These are phyloP conservation scores for Rhabdophis nuchalis DNA, from an alignment of 2,797 vertebrate genomes.

Conservation along the genomic window DNA sequence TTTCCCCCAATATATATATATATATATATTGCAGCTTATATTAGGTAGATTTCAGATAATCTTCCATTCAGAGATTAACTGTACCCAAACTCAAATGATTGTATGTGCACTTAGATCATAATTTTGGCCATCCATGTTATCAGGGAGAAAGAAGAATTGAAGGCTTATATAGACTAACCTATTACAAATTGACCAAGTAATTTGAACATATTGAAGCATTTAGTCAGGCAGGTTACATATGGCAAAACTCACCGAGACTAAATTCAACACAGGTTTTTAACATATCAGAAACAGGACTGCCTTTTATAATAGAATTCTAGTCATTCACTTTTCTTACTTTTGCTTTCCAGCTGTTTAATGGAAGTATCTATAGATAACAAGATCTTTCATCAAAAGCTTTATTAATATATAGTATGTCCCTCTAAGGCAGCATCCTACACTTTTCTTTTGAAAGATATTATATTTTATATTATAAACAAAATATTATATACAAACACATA, in stretches of 20 bases:
- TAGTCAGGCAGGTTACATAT: not conserved
- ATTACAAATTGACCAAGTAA: not conserved
- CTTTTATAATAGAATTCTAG: not conserved
- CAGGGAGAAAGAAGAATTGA: not conserved
- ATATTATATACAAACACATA: not conserved
- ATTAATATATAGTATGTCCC: not conserved
- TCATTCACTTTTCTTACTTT: not conserved
- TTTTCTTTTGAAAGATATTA: not conserved
- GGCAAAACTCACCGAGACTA: not conserved
- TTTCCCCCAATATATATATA: not conserved
- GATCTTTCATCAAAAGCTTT: not conserved
- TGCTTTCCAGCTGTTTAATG: not conserved
- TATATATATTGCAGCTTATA: not conserved
- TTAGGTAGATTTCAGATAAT: not conserved
- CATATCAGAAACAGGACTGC: not conserved
- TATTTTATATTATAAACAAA: not conserved
- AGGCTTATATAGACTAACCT: not conserved
- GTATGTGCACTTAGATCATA: not conserved
- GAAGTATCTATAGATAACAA: not conserved
- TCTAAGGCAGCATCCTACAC: not conserved
- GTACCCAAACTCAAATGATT: not conserved
- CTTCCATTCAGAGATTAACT: not conserved
- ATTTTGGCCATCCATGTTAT: not conserved
- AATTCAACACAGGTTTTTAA: not conserved
- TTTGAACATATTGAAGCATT: not conserved